Percentiles rank a stretch among this genome's conserved stretches.
Evolutionary conservation across 2,113 vertebrate species (phyloP).

Genomic region (Indicator indicator): DNA sequence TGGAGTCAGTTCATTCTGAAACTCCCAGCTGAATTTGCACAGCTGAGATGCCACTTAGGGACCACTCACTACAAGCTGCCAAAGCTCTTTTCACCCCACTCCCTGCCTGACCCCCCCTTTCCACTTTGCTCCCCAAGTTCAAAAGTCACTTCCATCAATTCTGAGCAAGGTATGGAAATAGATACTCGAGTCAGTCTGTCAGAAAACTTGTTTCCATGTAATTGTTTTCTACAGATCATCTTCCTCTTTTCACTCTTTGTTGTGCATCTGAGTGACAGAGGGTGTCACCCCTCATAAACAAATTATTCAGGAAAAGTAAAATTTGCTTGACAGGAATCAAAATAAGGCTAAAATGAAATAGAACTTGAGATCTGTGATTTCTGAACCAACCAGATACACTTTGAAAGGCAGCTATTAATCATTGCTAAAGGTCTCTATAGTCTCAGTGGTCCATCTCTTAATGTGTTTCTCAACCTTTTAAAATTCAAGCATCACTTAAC

Average conservation of each 20-base stretch:
- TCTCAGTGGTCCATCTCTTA: neutral
- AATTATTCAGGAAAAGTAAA: neutral
- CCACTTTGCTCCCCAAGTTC: neutral
- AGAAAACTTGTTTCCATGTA: neutral
- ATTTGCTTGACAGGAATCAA: neutral
- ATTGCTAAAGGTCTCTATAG: neutral
- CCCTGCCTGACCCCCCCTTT: neutral
- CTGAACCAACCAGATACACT: neutral
- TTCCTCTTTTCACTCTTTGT: neutral
- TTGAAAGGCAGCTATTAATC: neutral
- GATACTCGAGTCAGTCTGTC: neutral
- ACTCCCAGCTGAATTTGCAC: neutral
- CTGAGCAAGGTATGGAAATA: neutral
- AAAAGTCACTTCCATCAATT: neutral
- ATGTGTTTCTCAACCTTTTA: neutral
- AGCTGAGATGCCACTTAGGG: neutral
- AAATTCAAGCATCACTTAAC: conserved; percentile 10
- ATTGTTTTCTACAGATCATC: neutral
- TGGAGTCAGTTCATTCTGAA: neutral
- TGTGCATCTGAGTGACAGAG: neutral
- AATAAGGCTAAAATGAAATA: neutral
- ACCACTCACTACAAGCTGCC: neutral
- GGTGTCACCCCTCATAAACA: neutral
- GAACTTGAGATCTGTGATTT: neutral
- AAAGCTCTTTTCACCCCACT: neutral